Conservation (phyloP, 2,888 invertebrate genomes). For the Drosophila anomalata region DNA sequence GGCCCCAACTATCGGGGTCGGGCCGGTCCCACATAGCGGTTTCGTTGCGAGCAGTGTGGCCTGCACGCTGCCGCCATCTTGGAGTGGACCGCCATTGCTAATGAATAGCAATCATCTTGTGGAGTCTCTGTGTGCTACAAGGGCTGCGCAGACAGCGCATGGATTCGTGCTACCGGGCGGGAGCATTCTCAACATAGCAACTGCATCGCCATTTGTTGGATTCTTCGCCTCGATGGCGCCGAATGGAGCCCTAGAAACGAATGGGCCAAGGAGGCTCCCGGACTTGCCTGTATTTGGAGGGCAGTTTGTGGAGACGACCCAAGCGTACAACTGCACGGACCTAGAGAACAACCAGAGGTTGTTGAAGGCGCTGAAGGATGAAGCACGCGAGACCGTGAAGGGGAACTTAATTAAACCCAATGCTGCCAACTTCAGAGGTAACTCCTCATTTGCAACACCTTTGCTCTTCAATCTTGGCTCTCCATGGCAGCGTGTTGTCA, state of each 20-base stretch:
- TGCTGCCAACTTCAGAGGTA: no score
- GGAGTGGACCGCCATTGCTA: background rate
- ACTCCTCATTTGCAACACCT: no score
- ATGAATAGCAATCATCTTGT: background rate
- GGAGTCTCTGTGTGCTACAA: background rate
- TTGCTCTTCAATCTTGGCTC: no score
- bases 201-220: background rate
- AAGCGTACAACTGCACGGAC: no score
- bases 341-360: no score
- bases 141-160: background rate
- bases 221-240: background rate
- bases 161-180: background rate
- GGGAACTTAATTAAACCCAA: no score
- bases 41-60: background rate
- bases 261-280: background rate
- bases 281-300: background rate
- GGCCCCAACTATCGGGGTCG: no score
- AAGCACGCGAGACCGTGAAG: no score
- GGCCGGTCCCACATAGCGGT: no score
- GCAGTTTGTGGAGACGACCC: no score
- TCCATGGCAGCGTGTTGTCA: no score
- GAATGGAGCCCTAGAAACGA: background rate
- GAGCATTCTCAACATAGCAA: background rate
- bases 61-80: background rate
- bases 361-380: no score